Conservation (phyloP, 1,140 invertebrate species). For the Drosophila tani region DNA sequence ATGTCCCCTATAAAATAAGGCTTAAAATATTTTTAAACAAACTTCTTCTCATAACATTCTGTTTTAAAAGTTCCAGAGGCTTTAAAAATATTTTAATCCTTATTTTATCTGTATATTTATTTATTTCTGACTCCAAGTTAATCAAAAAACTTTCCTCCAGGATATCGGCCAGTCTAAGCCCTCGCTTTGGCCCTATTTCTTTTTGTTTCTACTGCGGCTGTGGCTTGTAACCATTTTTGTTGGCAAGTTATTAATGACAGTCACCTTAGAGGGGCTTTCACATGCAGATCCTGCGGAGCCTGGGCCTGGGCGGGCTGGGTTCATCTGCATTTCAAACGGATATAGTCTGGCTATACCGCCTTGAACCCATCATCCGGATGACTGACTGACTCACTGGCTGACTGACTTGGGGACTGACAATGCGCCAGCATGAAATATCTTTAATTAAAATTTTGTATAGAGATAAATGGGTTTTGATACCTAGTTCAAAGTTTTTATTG, state of each 20-base stretch:
- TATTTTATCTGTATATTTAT: too few species aligned
- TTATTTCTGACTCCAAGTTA: background rate
- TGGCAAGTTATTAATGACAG: constrained; percentile 78
- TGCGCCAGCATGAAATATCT: constrained; percentile 78
- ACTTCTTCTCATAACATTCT: background rate
- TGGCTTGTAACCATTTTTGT: constrained; percentile 39
- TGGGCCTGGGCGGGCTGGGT: constrained; percentile 8
- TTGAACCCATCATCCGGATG: constrained; percentile 48
- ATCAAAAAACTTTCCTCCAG: background rate
- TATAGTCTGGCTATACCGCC: constrained; percentile 25
- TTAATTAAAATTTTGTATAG: constrained; percentile 83
- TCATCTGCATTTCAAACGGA: constrained; percentile 70
- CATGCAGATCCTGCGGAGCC: constrained; percentile 57
- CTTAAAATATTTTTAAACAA: too few species aligned
- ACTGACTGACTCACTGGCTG: constrained; percentile 12
- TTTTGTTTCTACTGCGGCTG: constrained; percentile 19
- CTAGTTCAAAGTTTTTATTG: constrained; percentile 80
- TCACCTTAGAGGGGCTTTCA: constrained; percentile 66
- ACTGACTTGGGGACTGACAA: constrained; percentile 53
- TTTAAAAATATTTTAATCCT: too few species aligned
- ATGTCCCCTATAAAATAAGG: too few species aligned
- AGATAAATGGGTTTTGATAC: constrained; percentile 82
- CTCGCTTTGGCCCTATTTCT: background rate
- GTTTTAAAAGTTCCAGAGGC: too few species aligned
- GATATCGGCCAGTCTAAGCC: background rate